These are phyloP conservation scores for Popillia japonica DNA, from an alignment of 1,140 invertebrate species.

Conservation along the genomic window DNA sequence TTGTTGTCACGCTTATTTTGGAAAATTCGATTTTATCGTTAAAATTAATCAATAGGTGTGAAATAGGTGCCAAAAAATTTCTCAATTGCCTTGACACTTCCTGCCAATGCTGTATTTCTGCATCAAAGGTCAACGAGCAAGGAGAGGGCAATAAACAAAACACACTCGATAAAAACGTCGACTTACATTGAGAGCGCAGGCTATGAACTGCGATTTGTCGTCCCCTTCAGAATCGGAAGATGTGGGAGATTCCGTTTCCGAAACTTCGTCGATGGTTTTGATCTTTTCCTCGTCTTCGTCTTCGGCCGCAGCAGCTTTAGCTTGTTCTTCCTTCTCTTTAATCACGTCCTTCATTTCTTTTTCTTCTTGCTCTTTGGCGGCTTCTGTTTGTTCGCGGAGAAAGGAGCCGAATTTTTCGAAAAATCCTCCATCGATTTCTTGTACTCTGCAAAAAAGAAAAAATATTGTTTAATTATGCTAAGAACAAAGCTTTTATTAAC, in stretches of 20 bases:
- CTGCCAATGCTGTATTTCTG: too few species aligned
- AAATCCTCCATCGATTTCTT: slow-evolving; percentile 80
- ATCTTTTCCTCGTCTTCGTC: slow-evolving; percentile 24
- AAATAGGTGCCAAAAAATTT: slow-evolving; percentile 21
- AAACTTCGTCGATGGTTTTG: neutral
- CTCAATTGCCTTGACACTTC: neutral
- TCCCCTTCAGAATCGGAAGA: slow-evolving; percentile 26
- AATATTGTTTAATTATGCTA: neutral
- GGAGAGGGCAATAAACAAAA: neutral
- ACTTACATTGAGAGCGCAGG: slow-evolving; percentile 11
- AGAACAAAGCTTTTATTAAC: slow-evolving; percentile 53
- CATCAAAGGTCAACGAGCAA: neutral
- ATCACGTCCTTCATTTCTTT: slow-evolving; percentile 45
- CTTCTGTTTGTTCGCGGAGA: slow-evolving; percentile 67
- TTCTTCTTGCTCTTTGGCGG: slow-evolving; percentile 46
- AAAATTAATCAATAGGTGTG: too few species aligned
- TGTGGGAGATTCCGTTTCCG: neutral
- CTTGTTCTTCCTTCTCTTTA: slow-evolving; percentile 55
- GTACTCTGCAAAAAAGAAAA: slow-evolving; percentile 66
- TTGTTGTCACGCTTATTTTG: neutral
- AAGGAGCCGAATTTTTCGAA: slow-evolving; percentile 82
- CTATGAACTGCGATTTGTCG: slow-evolving; percentile 2
- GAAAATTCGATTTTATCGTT: too few species aligned
- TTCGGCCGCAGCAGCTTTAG: slow-evolving; percentile 55
- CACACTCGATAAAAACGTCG: neutral